Percentiles rank a stretch among this genome's conserved stretches.
These are phyloP conservation scores for Tenebrio molitor DNA, from an alignment of 1,140 invertebrate genomes.

Conservation along the genomic window DNA sequence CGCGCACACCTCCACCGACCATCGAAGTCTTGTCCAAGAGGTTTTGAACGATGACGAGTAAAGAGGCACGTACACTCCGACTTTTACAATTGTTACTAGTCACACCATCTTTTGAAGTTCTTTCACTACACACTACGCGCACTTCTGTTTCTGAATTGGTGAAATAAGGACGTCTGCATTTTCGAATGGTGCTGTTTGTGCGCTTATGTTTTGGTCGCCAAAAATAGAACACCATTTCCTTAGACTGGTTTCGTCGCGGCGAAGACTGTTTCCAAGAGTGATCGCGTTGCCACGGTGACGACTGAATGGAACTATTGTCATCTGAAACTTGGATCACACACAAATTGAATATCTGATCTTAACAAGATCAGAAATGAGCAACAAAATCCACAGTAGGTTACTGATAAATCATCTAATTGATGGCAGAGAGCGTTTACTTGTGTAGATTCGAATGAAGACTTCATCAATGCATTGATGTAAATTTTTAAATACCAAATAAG, in stretches of 20 bases:
- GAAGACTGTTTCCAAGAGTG: conserved; percentile 87
- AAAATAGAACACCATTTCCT: conserved; percentile 81
- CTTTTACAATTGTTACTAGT: conserved; percentile 21
- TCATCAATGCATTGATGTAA: no score
- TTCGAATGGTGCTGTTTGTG: conserved; percentile 65
- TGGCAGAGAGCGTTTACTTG: no score
- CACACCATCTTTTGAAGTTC: conserved; percentile 20
- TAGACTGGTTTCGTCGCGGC: conserved; percentile 79
- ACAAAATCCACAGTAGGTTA: no score
- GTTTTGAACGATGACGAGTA: conserved; percentile 67
- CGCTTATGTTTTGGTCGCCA: conserved; percentile 70
- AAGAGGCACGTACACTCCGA: conserved; percentile 50
- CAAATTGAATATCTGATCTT: background rate
- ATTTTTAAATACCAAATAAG: no score
- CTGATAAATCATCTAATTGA: no score
- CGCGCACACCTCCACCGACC: conserved; percentile 40
- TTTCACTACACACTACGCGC: conserved; percentile 49
- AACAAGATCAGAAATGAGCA: no score
- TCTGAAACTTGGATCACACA: conserved; percentile 78
- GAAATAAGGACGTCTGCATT: conserved; percentile 70
- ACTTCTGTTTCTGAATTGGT: conserved; percentile 45
- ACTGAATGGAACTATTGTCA: conserved; percentile 89
- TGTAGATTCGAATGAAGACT: no score
- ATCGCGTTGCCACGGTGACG: conserved; percentile 89
- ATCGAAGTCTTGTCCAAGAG: conserved; percentile 65